Evolutionary conservation across 2,888 invertebrate species (phyloP).

Genomic region (Stegophylla sp.): DNA sequence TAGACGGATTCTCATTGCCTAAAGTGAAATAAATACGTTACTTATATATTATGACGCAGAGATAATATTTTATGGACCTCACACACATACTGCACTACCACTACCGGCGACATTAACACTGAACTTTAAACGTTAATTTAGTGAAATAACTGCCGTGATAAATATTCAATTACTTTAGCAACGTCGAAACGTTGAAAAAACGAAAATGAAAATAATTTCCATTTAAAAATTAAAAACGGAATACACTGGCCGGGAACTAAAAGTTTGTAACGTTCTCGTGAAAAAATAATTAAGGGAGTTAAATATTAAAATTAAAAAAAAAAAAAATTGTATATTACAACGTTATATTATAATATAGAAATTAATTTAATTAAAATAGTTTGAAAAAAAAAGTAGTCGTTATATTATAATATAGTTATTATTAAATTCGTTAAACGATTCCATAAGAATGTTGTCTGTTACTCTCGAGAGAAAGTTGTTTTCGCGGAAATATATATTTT

Average conservation of each 20-base stretch:
- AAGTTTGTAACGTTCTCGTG: not conserved
- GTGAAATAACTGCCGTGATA: slow-evolving; percentile 11
- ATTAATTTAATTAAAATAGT: slow-evolving; percentile 32
- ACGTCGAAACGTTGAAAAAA: not conserved
- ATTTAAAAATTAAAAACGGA: not conserved
- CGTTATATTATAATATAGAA: not conserved
- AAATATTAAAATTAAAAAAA: not conserved
- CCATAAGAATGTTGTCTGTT: too few relatives aligned
- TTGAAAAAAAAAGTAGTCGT: not conserved
- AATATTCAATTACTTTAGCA: not conserved
- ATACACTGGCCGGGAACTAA: not conserved
- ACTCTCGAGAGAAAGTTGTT: too few relatives aligned
- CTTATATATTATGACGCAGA: not conserved
- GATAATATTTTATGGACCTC: slow-evolving; percentile 11
- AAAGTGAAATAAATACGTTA: not conserved
- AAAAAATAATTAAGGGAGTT: not conserved
- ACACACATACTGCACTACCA: not conserved
- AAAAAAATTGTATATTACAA: not conserved
- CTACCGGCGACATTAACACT: not conserved
- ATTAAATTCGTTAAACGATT: too few relatives aligned
- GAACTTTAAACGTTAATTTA: slow-evolving; percentile 39
- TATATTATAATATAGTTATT: too few relatives aligned
- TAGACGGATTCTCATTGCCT: not conserved
- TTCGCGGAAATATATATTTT: too few relatives aligned
- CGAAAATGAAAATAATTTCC: not conserved